A percentile compares a stretch with the other conserved stretches of the same genome.
phyloP scores from a whole-genome alignment of 2,888 invertebrate genomes.

The Apoderus coryli region DNA sequence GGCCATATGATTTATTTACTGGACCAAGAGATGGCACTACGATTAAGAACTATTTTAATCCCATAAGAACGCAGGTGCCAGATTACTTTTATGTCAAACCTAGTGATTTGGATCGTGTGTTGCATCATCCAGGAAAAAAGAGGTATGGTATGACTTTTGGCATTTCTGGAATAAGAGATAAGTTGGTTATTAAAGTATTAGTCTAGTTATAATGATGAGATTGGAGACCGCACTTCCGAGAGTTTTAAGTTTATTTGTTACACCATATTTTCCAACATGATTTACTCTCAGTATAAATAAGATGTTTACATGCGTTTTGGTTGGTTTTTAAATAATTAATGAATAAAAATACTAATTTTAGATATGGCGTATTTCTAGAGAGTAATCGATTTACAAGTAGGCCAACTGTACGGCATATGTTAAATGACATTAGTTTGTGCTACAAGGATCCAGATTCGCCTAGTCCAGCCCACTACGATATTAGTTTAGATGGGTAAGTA shows the following conservation, averaged over 20 bases:
- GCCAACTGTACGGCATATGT: constrained; percentile 34
- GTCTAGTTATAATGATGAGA: too few species aligned
- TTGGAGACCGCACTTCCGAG: too few species aligned
- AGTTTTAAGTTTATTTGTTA: too few species aligned
- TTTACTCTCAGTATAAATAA: too few species aligned
- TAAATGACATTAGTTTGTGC: constrained; percentile 37
- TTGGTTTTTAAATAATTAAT: too few species aligned
- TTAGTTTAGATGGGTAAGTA: constrained; percentile 10
- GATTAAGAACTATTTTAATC: constrained; percentile 39
- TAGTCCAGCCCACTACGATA: constrained; percentile 36
- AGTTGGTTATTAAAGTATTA: too few species aligned
- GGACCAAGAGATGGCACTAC: constrained; percentile 36
- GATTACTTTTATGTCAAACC: constrained; percentile 25
- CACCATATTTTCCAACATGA: too few species aligned
- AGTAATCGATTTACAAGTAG: constrained; percentile 26
- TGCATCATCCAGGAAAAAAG: constrained; percentile 22
- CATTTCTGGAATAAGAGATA: too few species aligned
- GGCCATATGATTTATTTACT: constrained; percentile 33
- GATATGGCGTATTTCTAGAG: constrained; percentile 24
- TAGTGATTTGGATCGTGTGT: constrained; percentile 22
- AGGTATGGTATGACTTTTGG: too few species aligned
- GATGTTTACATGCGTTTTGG: too few species aligned
- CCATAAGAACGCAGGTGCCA: constrained; percentile 19
- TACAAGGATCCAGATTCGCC: constrained; percentile 36
- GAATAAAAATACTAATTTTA: constrained; percentile 9